A percentile compares a stretch with the other conserved stretches of the same genome.
phyloP scores from a whole-genome alignment of 2,113 vertebrate species.

The Jaculus jaculus region DNA sequence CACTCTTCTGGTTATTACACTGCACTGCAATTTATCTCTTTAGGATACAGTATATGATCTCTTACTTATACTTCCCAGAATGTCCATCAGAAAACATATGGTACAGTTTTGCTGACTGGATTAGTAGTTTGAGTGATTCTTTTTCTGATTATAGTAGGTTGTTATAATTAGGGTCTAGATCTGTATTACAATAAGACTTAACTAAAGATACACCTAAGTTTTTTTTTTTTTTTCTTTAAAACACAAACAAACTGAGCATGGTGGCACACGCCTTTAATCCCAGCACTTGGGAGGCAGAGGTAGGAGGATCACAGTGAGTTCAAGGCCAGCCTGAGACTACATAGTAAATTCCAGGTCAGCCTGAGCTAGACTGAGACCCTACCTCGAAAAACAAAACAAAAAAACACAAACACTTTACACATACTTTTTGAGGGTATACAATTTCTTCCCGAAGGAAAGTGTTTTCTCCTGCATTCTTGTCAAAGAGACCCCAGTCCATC shows the following conservation, averaged over 20 bases:
- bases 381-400: too few species aligned
- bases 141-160: constrained; percentile 33
- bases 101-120: constrained; percentile 5
- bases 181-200: neutral
- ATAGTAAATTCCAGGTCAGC: too few species aligned
- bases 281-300: too few species aligned
- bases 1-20: neutral
- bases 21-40: neutral
- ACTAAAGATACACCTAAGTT: neutral
- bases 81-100: neutral
- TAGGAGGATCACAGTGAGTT: too few species aligned
- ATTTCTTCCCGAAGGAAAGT: constrained; percentile 98
- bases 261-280: too few species aligned
- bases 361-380: too few species aligned
- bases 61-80: constrained; percentile 23
- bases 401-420: constrained; percentile 56
- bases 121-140: neutral
- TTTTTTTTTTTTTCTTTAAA: neutral
- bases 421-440: constrained; percentile 98
- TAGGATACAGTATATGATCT: constrained; percentile 25
- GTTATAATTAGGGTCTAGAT: constrained; percentile 9
- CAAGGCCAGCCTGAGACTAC: too few species aligned
- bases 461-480: constrained; percentile 97
- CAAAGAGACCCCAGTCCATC: constrained; percentile 99
- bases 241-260: too few species aligned